A percentile compares a stretch with the other conserved stretches of the same genome.
Evolutionary conservation across 2,888 invertebrate species (phyloP).

Genomic region (Melieria crassipennis): DNA sequence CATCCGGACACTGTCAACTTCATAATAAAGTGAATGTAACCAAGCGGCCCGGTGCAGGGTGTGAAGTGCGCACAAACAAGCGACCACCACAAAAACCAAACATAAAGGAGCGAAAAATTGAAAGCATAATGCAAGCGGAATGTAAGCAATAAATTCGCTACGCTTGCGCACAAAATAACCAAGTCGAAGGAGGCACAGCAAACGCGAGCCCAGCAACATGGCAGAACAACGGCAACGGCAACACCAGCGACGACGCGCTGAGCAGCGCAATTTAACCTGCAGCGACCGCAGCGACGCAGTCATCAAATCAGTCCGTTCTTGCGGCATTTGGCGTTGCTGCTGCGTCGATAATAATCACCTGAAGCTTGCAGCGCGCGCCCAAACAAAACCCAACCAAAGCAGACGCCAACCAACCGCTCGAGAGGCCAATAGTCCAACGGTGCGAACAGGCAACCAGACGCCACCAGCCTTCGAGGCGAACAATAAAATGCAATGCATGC

Average conservation of each 20-base stretch:
- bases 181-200: neutral
- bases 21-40: too few species aligned
- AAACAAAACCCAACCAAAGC: conserved; percentile 33
- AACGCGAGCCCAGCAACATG: neutral
- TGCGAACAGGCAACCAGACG: too few species aligned
- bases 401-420: neutral
- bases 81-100: too few species aligned
- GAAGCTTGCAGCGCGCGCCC: conserved; percentile 39
- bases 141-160: conserved; percentile 58
- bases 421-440: neutral
- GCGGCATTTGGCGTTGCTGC: conserved; percentile 23
- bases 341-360: conserved; percentile 37
- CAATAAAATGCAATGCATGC: too few species aligned
- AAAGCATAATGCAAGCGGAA: conserved; percentile 56
- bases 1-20: too few species aligned
- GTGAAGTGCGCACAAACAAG: too few species aligned
- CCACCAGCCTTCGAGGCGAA: too few species aligned
- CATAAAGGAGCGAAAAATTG: conserved; percentile 14
- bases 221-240: conserved; percentile 2
- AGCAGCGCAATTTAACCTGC: conserved; percentile 42
- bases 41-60: too few species aligned
- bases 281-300: conserved; percentile 11
- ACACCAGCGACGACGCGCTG: neutral
- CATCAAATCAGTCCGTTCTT: neutral
- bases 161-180: conserved; percentile 44